These are phyloP conservation scores for Anhinga anhinga DNA, from an alignment of 2,113 vertebrate species.

Conservation along the genomic window DNA sequence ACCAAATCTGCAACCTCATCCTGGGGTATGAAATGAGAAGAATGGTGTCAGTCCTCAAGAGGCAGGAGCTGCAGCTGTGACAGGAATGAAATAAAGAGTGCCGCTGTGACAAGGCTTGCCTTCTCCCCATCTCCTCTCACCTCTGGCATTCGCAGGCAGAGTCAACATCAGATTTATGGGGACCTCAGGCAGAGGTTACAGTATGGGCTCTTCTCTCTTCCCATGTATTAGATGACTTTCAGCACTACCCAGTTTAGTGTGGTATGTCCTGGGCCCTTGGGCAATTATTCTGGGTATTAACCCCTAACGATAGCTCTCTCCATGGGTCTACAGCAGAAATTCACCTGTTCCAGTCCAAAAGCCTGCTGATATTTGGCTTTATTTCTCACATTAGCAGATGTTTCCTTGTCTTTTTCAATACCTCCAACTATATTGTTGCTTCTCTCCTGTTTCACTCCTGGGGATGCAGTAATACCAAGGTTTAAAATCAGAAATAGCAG, in stretches of 20 bases:
- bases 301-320: background rate
- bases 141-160: background rate
- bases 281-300: background rate
- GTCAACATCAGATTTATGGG: background rate
- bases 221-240: background rate
- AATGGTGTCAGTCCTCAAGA: background rate
- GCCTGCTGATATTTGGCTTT: background rate
- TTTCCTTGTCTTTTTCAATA: background rate
- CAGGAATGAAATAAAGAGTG: background rate
- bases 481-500: constrained; percentile 13
- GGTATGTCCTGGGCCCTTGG: background rate
- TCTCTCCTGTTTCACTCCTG: background rate
- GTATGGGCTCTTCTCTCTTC: background rate
- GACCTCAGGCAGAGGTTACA: background rate
- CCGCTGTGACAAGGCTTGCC: background rate
- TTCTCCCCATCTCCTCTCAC: background rate
- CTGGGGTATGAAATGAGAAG: background rate
- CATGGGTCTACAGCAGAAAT: background rate
- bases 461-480: background rate
- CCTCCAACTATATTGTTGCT: background rate
- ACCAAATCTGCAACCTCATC: background rate
- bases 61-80: constrained; percentile 1
- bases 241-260: background rate
- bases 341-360: background rate
- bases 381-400: background rate